Conservation (phyloP, 2,888 invertebrate species). For the Acronicta alni region DNA sequence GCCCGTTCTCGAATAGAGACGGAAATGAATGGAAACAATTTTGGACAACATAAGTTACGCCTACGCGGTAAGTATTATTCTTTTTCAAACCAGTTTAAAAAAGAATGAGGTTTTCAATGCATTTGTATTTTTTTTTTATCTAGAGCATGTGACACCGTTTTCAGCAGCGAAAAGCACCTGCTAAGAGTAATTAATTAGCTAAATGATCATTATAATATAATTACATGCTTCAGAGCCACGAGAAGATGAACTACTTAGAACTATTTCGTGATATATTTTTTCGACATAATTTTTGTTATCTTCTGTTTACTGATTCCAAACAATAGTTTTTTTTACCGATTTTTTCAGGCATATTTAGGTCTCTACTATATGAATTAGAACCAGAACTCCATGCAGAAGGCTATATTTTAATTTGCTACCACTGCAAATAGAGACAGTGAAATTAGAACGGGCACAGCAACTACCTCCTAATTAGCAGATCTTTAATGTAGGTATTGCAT, state of each 20-base stretch:
- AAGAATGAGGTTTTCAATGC: background rate
- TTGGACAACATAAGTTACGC: too few species aligned
- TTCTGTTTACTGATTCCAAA: background rate
- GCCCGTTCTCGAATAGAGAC: too few species aligned
- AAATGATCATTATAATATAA: background rate
- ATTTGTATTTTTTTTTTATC: background rate
- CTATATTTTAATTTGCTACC: too few species aligned
- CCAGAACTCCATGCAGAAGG: background rate
- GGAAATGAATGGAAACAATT: too few species aligned
- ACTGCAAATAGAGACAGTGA: too few species aligned
- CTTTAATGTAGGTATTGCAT: too few species aligned
- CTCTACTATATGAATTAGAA: background rate
- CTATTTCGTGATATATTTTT: background rate
- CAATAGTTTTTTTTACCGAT: background rate
- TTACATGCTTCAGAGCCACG: constrained; percentile 1
- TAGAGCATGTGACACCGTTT: background rate
- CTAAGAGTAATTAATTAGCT: background rate
- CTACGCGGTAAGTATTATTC: too few species aligned
- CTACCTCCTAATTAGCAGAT: too few species aligned
- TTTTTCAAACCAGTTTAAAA: background rate
- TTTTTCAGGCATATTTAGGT: background rate
- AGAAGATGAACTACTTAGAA: constrained; percentile 1
- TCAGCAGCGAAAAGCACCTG: background rate
- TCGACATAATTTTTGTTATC: background rate
- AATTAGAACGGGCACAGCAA: too few species aligned